Conservation (phyloP, 2,797 vertebrate species). For the Pogonophryne albipinna region DNA sequence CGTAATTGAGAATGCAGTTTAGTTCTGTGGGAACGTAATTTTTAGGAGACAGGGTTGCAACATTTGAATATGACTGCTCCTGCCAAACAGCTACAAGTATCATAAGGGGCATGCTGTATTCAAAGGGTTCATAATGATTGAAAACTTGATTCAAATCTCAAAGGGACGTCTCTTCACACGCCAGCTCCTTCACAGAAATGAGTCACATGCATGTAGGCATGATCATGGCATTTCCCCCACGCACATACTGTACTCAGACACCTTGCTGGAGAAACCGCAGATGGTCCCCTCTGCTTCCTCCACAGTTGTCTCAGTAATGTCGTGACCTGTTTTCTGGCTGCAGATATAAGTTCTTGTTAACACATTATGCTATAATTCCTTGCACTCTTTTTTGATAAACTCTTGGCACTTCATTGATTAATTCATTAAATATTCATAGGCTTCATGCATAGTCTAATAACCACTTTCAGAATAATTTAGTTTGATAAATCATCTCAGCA, state of each 20-base stretch:
- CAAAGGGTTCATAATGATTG: neutral
- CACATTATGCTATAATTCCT: conserved; percentile 52
- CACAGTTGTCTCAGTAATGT: conserved; percentile 64
- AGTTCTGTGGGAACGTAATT: no score
- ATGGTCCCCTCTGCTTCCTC: conserved; percentile 73
- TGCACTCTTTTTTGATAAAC: conserved; percentile 38
- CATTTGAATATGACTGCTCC: neutral
- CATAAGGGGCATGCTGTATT: neutral
- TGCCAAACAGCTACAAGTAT: conserved; percentile 3
- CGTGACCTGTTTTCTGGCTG: conserved; percentile 61
- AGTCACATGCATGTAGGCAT: conserved; percentile 65
- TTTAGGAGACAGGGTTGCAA: no score
- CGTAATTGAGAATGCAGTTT: no score
- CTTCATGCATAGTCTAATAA: conserved; percentile 6
- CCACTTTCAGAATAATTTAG: conserved; percentile 23
- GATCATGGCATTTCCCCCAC: conserved; percentile 45
- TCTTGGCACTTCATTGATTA: conserved; percentile 43
- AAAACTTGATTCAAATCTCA: neutral
- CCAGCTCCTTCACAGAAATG: conserved; percentile 47
- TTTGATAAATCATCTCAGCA: conserved; percentile 1
- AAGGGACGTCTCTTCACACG: conserved; percentile 12
- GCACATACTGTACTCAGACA: conserved; percentile 58
- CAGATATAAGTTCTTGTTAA: conserved; percentile 52
- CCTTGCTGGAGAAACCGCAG: conserved; percentile 67
- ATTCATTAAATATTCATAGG: conserved; percentile 33